Evolutionary conservation across 2,888 invertebrate genomes (phyloP).

Genomic region (Xestia xanthographa): DNA sequence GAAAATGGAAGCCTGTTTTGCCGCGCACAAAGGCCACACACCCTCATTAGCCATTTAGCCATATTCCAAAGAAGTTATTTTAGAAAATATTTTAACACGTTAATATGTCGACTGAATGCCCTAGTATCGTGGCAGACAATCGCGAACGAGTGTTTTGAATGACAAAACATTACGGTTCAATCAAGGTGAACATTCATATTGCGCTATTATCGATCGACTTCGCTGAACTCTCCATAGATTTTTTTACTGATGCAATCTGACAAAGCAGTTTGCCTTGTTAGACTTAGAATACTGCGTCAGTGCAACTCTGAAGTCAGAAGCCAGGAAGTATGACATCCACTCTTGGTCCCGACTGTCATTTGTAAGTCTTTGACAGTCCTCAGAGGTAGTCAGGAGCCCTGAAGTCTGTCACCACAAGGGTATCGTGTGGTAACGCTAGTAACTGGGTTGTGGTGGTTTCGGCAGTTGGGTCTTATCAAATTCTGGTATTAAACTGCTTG

Average conservation of each 20-base stretch:
- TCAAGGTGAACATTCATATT: conserved; percentile 59
- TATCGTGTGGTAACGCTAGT: not conserved
- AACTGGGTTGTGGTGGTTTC: not conserved
- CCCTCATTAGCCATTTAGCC: no score
- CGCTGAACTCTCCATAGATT: not conserved
- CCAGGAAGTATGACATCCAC: not conserved
- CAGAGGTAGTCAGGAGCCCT: not conserved
- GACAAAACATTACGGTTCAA: conserved; percentile 72
- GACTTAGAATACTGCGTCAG: not conserved
- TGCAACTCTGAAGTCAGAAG: not conserved
- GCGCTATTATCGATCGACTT: conserved; percentile 32
- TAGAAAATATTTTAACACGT: conserved; percentile 31
- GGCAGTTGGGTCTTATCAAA: not conserved
- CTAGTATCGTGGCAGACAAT: conserved; percentile 65
- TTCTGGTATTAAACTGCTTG: not conserved
- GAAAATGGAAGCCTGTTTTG: not conserved
- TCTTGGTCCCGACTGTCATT: not conserved
- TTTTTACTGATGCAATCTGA: conserved; percentile 9
- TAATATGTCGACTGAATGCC: conserved; percentile 49
- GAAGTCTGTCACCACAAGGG: not conserved
- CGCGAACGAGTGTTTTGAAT: conserved; percentile 70
- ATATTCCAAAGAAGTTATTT: no score
- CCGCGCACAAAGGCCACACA: not conserved
- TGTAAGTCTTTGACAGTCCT: not conserved
- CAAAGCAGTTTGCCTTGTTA: not conserved